Evolutionary conservation across 64 coral and sea anemone species (phyloP), one percentile per base, ranked within the genome.

Genomic region (Montipora cactus): DNA sequence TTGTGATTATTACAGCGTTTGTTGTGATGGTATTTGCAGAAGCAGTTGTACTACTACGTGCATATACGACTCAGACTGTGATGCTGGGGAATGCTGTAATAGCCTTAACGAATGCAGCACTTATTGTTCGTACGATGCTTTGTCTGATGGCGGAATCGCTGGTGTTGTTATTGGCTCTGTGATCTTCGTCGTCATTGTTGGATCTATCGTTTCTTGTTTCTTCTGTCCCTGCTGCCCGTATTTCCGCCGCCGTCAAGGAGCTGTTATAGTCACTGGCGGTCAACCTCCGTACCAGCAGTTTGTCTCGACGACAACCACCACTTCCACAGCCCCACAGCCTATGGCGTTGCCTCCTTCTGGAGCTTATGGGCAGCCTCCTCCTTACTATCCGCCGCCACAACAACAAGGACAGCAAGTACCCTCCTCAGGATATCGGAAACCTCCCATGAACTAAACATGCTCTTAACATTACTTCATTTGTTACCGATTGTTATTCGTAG

Each of bases 211-310:
- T 37, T 44, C 82, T 49, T 85, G 64, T 8, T 85, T 18, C 64
- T 85, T 1, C 16, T 85, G 82, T 71, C 44, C 64, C 3, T 71
- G 82, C 15, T 85, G 82, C 11, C 82, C 82, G 16, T 85, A 51
- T 46, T 85, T 70, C 66, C 82, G 82, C 45, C 8, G 50, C 11
- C 62, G 82, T n/a, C 52, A 8, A 2, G 79, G 79, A 0, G 20
- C 53, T 11, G 55, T 81, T 3, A 13, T 81, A 49, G 21, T 81
- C 5, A 37, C 79, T 4, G 51, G 9, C 4, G 51, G 21, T 21
- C 79, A 52, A 14, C 52, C 51, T 13, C 52, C 51, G 11, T 59
- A 81, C 22, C 79, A 81, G 44, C 62, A 25, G 44, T 85, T 70
- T 28, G 82, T 85, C 4, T 70, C 82, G 3, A 70, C 61, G 3